Evolutionary conservation across 2,797 vertebrate genomes (phyloP).

Genomic region (Scomberomorus guttatus): DNA sequence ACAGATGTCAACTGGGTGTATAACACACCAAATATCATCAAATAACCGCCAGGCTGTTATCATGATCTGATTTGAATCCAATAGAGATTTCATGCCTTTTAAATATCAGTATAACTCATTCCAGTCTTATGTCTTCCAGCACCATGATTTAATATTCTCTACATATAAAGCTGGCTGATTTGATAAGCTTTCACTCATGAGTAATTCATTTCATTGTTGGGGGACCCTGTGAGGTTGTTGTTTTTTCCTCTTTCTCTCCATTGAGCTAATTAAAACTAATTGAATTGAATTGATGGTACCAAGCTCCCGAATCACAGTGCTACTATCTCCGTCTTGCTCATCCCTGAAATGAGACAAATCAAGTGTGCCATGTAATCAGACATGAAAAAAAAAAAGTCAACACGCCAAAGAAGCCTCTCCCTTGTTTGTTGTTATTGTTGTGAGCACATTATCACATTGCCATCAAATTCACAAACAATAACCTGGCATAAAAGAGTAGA

Average conservation of each 20-base stretch:
- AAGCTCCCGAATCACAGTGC: slow-evolving; percentile 57
- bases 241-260: slow-evolving; percentile 67
- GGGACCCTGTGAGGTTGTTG: slow-evolving; percentile 65
- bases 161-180: slow-evolving; percentile 77
- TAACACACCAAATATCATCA: slow-evolving; percentile 61
- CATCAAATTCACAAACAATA: slow-evolving; percentile 65
- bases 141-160: slow-evolving; percentile 76
- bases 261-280: slow-evolving; percentile 83
- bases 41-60: slow-evolving; percentile 62
- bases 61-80: slow-evolving; percentile 65
- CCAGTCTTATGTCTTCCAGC: slow-evolving; percentile 60
- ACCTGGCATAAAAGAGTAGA: slow-evolving; percentile 34
- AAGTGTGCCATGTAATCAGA: slow-evolving; percentile 80
- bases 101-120: slow-evolving; percentile 70
- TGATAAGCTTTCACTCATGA: slow-evolving; percentile 83
- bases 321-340: slow-evolving; percentile 74
- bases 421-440: slow-evolving; percentile 67
- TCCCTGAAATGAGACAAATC: slow-evolving; percentile 84
- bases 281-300: slow-evolving; percentile 80
- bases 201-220: slow-evolving; percentile 82
- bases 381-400: slow-evolving; percentile 61
- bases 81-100: slow-evolving; percentile 69
- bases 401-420: slow-evolving; percentile 58
- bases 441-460: slow-evolving; percentile 59
- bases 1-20: slow-evolving; percentile 51